Conservation (phyloP, 2,888 invertebrate genomes). For the Lysandra bellargus region DNA sequence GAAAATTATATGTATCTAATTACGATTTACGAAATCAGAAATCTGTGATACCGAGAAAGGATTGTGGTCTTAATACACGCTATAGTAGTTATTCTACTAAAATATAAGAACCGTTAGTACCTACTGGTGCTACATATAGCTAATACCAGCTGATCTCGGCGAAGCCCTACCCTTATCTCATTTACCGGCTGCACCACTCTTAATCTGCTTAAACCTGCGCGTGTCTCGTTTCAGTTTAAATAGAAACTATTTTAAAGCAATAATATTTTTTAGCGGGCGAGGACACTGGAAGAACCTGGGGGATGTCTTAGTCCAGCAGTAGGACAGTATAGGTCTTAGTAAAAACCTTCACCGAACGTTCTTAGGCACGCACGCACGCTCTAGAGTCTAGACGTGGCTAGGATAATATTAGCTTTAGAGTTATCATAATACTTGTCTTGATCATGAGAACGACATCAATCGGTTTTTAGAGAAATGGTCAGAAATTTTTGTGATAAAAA, state of each 20-base stretch:
- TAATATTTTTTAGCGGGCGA: not conserved
- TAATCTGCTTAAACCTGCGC: not conserved
- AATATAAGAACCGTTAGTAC: not conserved
- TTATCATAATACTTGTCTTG: not conserved
- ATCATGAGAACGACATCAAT: not conserved
- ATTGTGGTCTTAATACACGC: too few species aligned
- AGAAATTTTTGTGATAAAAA: not conserved
- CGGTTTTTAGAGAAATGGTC: not conserved
- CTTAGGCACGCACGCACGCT: too few species aligned
- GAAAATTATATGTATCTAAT: too few species aligned
- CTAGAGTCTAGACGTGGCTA: too few species aligned
- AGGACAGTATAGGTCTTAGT: too few species aligned
- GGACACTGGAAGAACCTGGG: not conserved
- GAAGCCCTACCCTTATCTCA: not conserved
- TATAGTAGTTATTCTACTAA: too few species aligned
- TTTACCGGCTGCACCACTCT: not conserved
- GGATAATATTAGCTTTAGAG: too few species aligned
- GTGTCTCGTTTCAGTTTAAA: not conserved
- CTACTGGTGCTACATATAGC: not conserved
- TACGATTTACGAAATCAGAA: too few species aligned
- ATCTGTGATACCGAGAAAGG: too few species aligned
- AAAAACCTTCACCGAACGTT: too few species aligned
- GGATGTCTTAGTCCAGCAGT: too few species aligned
- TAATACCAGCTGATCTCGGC: constrained; percentile 4
- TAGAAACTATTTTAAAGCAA: not conserved